phyloP scores from a whole-genome alignment of 2,113 vertebrate genomes.

The Collichthys lucidus region DNA sequence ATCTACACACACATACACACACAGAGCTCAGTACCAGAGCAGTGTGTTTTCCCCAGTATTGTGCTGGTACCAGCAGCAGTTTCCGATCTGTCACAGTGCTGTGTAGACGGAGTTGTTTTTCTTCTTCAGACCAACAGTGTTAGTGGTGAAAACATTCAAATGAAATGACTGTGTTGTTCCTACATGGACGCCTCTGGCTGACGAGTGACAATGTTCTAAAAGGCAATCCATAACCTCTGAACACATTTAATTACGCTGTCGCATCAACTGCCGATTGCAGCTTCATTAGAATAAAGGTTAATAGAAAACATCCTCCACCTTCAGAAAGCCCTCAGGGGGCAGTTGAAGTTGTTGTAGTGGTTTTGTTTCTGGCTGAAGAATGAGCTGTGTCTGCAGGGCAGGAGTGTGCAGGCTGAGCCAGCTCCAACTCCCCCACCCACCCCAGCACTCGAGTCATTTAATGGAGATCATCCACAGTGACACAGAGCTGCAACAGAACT shows the following conservation, averaged over 20 bases:
- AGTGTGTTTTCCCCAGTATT: slow-evolving; percentile 12
- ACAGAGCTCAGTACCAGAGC: not conserved
- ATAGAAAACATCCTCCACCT: not conserved
- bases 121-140: not conserved
- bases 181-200: not conserved
- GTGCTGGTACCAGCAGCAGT: not conserved
- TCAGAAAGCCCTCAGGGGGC: not conserved
- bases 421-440: not conserved
- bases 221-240: not conserved
- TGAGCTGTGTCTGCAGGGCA: not conserved
- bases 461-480: not conserved
- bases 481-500: not conserved
- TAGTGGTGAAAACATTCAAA: not conserved
- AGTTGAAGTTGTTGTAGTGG: not conserved
- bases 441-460: not conserved
- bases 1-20: slow-evolving; percentile 3
- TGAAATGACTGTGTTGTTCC: not conserved
- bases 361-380: not conserved
- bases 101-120: not conserved
- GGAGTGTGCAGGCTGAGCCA: not conserved
- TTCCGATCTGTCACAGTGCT: not conserved
- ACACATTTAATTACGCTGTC: not conserved
- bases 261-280: not conserved
- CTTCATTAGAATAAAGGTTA: not conserved
- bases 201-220: not conserved